phyloP scores from a whole-genome alignment of 2,113 vertebrate species.

The Antechinus flavipes region DNA sequence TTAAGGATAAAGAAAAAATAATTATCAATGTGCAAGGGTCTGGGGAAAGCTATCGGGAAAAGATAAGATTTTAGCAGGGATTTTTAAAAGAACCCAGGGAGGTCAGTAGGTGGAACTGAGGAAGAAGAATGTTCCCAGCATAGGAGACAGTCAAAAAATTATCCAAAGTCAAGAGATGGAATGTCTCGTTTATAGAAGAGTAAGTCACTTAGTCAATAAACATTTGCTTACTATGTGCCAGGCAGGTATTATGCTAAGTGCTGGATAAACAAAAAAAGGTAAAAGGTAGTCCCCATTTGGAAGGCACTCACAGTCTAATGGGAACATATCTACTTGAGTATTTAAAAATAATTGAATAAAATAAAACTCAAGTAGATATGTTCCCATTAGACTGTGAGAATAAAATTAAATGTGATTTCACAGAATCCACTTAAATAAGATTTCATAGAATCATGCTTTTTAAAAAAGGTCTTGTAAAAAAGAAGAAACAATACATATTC shows the following conservation, averaged over 20 bases:
- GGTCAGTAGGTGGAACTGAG: too few relatives aligned
- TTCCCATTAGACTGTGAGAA: too few relatives aligned
- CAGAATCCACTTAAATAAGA: too few relatives aligned
- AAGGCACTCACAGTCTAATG: not conserved
- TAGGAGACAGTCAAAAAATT: too few relatives aligned
- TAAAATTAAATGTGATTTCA: not conserved
- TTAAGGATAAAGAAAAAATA: not conserved
- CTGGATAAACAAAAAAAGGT: not conserved
- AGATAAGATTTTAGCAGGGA: not conserved
- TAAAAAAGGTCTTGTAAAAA: not conserved
- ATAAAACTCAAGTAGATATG: not conserved
- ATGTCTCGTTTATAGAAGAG: not conserved
- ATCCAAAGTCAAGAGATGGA: not conserved
- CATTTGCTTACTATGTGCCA: not conserved
- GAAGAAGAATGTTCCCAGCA: too few relatives aligned
- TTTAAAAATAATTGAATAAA: not conserved
- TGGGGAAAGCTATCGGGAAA: not conserved
- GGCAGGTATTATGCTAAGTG: not conserved
- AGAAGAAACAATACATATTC: not conserved
- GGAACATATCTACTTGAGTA: not conserved
- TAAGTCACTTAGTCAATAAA: not conserved
- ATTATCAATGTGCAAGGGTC: not conserved
- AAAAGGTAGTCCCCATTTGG: not conserved
- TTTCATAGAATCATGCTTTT: not conserved
- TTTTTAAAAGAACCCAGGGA: not conserved